Percentiles rank a stretch among this genome's conserved stretches.
phyloP scores from a whole-genome alignment of 2,113 vertebrate species.

The Limanda limanda region DNA sequence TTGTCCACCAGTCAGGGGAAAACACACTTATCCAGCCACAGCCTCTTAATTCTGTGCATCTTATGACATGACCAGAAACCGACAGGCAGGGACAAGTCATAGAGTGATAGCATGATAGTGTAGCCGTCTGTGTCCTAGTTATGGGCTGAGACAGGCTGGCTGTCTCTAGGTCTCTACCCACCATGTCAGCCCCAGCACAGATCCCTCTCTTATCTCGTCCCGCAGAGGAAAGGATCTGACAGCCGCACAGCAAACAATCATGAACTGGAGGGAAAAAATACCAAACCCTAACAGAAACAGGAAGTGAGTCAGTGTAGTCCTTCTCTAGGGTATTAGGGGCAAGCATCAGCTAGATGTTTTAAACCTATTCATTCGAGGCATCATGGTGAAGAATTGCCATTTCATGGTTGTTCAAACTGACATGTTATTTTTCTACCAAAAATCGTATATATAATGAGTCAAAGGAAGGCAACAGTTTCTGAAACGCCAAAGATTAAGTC shows the following conservation, averaged over 20 bases:
- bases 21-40: neutral
- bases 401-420: neutral
- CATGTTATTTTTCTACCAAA: neutral
- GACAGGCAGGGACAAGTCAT: constrained; percentile 6
- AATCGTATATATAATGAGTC: neutral
- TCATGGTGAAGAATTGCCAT: constrained; percentile 4
- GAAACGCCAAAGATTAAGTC: neutral
- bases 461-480: constrained; percentile 56
- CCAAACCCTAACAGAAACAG: constrained; percentile 40
- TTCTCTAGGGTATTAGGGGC: constrained; percentile 7
- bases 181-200: constrained; percentile 11
- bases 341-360: constrained; percentile 30
- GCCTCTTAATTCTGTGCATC: neutral
- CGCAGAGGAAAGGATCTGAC: constrained; percentile 39
- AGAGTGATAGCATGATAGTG: constrained; percentile 9
- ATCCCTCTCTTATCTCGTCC: constrained; percentile 62
- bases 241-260: constrained; percentile 14
- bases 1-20: constrained; percentile 2
- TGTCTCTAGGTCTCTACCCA: neutral
- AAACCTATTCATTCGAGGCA: neutral
- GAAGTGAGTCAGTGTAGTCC: constrained; percentile 27
- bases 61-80: neutral
- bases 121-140: constrained; percentile 16
- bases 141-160: constrained; percentile 25
- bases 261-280: constrained; percentile 14